Conservation (phyloP, 2,888 invertebrate genomes). For the Agonopterix alstromeriana region DNA sequence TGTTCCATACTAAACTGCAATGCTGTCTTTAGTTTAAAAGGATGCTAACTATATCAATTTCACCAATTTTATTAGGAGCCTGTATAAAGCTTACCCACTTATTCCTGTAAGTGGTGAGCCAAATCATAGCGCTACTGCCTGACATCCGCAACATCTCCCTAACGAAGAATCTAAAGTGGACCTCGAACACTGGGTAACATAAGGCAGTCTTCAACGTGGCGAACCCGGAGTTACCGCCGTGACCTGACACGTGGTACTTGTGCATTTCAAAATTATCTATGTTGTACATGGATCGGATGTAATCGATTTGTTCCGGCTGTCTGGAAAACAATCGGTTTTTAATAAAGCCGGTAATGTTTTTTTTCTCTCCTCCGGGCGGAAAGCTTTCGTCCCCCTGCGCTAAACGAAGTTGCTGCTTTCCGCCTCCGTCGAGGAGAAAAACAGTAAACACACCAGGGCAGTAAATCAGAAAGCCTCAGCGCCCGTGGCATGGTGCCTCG, state of each 20-base stretch:
- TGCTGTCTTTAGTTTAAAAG: too few species aligned
- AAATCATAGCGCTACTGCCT: conserved; percentile 48
- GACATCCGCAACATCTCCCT: conserved; percentile 79
- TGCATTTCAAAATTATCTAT: conserved; percentile 43
- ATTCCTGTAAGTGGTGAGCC: conserved; percentile 58
- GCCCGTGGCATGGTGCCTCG: too few species aligned
- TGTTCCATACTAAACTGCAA: too few species aligned
- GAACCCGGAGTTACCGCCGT: conserved; percentile 33
- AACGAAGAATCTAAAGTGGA: conserved; percentile 72
- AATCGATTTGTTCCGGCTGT: conserved; percentile 43
- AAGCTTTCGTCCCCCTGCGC: too few species aligned
- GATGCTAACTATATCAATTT: too few species aligned
- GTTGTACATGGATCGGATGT: conserved; percentile 44
- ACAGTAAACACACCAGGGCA: too few species aligned
- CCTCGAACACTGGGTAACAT: conserved; percentile 77
- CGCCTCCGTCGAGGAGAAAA: too few species aligned
- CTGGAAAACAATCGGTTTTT: conserved; percentile 23
- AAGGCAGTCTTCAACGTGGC: conserved; percentile 39
- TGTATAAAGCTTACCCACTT: conserved; percentile 42
- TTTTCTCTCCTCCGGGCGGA: too few species aligned
- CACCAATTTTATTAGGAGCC: too few species aligned
- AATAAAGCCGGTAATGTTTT: too few species aligned
- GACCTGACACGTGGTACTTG: conserved; percentile 40
- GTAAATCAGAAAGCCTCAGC: too few species aligned
- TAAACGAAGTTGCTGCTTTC: too few species aligned